A percentile compares a stretch with the other conserved stretches of the same genome.
Evolutionary conservation across 2,888 invertebrate species (phyloP).

Genomic region (Lagria hirta): DNA sequence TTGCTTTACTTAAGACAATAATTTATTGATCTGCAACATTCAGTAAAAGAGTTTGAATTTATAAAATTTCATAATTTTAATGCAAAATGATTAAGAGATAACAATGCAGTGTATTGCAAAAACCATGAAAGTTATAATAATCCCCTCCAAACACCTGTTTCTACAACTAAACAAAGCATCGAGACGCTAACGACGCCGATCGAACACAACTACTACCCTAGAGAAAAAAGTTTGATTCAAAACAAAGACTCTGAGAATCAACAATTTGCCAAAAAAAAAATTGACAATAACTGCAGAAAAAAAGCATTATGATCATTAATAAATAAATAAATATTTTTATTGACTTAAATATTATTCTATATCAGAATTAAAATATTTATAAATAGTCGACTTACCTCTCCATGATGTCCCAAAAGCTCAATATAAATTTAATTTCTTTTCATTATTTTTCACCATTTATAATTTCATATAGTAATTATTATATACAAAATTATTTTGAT

Average conservation of each 20-base stretch:
- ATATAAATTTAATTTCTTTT: too few species aligned
- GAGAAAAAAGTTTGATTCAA: slow-evolving; percentile 28
- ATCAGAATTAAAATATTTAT: too few species aligned
- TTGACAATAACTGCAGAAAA: too few species aligned
- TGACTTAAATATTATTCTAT: too few species aligned
- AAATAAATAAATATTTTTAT: too few species aligned
- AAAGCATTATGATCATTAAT: too few species aligned
- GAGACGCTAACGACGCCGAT: slow-evolving; percentile 44
- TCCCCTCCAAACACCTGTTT: slow-evolving; percentile 44
- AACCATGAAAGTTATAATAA: slow-evolving; percentile 11
- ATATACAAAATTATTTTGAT: too few species aligned
- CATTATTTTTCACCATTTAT: too few species aligned
- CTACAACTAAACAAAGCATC: slow-evolving; percentile 41
- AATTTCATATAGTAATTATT: too few species aligned
- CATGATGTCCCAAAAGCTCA: too few species aligned
- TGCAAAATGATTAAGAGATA: background rate
- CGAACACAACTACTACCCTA: slow-evolving; percentile 34
- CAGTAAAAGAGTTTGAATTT: slow-evolving; percentile 2
- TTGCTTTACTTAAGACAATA: background rate
- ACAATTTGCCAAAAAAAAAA: background rate
- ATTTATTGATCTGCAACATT: background rate
- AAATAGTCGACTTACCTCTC: too few species aligned
- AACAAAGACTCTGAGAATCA: slow-evolving; percentile 12
- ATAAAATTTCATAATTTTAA: too few species aligned
- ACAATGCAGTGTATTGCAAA: slow-evolving; percentile 11